These are phyloP conservation scores for Mesembrinibis cayennensis DNA, from an alignment of 2,113 vertebrate genomes.

Conservation along the genomic window DNA sequence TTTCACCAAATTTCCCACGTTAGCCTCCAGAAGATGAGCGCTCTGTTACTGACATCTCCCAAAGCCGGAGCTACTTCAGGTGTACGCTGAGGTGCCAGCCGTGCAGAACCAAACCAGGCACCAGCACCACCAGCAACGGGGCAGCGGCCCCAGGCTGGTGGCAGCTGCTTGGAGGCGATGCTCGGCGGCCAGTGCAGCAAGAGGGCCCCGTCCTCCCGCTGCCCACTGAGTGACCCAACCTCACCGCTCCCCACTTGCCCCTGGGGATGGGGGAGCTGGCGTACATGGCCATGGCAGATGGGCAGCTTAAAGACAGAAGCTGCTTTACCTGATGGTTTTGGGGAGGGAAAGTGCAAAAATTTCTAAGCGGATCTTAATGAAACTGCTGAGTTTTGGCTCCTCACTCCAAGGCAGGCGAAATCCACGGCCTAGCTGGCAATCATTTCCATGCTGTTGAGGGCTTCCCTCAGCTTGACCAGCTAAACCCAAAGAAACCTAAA, in stretches of 20 bases:
- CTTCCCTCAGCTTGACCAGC: background rate
- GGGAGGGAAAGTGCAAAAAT: background rate
- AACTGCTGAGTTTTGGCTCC: background rate
- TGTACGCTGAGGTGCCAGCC: too few relatives aligned
- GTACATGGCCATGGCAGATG: background rate
- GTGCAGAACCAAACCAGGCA: accelerated
- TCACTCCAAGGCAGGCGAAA: background rate
- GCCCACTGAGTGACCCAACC: too few relatives aligned
- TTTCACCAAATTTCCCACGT: background rate
- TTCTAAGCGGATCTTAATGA: background rate
- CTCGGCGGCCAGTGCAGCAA: background rate
- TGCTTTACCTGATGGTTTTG: background rate
- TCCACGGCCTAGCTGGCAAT: background rate
- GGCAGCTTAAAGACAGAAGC: background rate
- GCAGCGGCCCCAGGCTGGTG: too few relatives aligned
- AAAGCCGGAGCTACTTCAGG: too few relatives aligned
- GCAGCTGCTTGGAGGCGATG: background rate
- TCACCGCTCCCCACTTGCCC: background rate
- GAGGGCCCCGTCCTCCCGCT: too few relatives aligned
- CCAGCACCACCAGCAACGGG: background rate
- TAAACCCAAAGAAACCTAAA: background rate
- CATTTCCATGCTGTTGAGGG: background rate
- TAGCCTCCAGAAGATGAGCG: too few relatives aligned
- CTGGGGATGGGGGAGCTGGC: too few relatives aligned
- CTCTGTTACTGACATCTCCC: background rate